Conservation (phyloP, 2,113 vertebrate species). For the Monopterus albus region DNA sequence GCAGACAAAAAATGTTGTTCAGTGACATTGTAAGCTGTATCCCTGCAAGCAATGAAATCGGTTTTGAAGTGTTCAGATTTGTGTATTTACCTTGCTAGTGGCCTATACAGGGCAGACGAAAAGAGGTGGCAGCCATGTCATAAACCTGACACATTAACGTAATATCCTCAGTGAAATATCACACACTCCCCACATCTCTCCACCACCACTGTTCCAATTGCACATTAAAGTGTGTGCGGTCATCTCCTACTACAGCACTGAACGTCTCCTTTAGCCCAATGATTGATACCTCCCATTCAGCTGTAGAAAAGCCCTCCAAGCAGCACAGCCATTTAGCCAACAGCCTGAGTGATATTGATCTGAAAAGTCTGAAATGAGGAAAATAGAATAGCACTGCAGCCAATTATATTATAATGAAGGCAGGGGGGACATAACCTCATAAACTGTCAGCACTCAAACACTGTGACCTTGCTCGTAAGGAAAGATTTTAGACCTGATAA, state of each 20-base stretch:
- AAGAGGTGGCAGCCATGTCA: not conserved
- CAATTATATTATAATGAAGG: slow-evolving; percentile 73
- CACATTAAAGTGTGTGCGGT: slow-evolving; percentile 18
- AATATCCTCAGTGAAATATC: slow-evolving; percentile 32
- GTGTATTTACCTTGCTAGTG: slow-evolving; percentile 22
- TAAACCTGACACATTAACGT: slow-evolving; percentile 41
- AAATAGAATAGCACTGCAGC: slow-evolving; percentile 63
- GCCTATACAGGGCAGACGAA: slow-evolving; percentile 1
- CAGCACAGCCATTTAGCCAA: slow-evolving; percentile 53
- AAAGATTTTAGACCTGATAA: slow-evolving; percentile 26
- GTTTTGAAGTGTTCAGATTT: slow-evolving; percentile 3
- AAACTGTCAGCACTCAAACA: slow-evolving; percentile 47
- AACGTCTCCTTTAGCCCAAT: slow-evolving; percentile 52
- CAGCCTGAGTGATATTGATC: slow-evolving; percentile 69
- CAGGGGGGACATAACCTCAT: slow-evolving; percentile 48
- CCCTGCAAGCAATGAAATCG: slow-evolving; percentile 3
- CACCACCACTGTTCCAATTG: not conserved
- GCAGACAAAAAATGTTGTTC: not conserved
- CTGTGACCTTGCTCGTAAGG: slow-evolving; percentile 51
- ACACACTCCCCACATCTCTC: not conserved
- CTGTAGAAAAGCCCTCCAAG: slow-evolving; percentile 41
- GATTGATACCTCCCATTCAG: slow-evolving; percentile 69
- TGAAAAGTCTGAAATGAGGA: slow-evolving; percentile 63
- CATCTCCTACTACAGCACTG: slow-evolving; percentile 21
- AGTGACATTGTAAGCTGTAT: not conserved